Percentiles rank a stretch among this genome's conserved stretches.
phyloP scores from a whole-genome alignment of 2,888 invertebrate species.

The Nycteola revayana region DNA sequence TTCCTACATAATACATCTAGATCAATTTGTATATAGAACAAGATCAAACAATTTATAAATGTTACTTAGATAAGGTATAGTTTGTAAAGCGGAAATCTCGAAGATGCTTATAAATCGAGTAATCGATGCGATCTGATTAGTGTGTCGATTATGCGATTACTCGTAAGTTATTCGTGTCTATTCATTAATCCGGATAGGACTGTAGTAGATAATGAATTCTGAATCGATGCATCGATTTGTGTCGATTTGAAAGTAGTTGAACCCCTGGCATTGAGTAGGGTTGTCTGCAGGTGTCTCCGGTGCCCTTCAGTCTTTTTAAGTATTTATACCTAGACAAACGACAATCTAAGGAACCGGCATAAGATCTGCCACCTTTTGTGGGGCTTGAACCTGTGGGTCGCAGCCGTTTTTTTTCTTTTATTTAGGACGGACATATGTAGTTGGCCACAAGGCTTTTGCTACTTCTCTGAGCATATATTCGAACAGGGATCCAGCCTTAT shows the following conservation, averaged over 20 bases:
- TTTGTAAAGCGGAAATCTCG: slow-evolving; percentile 54
- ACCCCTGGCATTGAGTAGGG: slow-evolving; percentile 47
- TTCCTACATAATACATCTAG: slow-evolving; percentile 18
- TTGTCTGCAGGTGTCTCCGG: no score
- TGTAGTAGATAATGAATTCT: slow-evolving; percentile 66
- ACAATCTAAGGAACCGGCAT: no score
- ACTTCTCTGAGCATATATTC: no score
- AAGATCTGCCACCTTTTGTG: no score
- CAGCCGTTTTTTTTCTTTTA: no score
- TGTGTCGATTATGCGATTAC: slow-evolving; percentile 78
- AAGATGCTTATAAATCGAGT: slow-evolving; percentile 74
- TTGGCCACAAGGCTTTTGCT: no score
- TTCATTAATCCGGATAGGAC: slow-evolving; percentile 70
- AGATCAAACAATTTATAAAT: slow-evolving; percentile 36
- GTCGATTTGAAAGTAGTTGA: slow-evolving; percentile 56
- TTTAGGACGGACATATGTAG: no score
- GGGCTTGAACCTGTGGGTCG: no score
- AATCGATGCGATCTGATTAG: slow-evolving; percentile 71
- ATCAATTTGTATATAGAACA: slow-evolving; percentile 26
- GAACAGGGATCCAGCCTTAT: no score
- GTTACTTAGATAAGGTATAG: slow-evolving; percentile 28
- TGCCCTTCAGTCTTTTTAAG: no score
- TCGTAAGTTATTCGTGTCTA: slow-evolving; percentile 75
- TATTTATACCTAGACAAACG: no score
- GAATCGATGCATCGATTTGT: slow-evolving; percentile 63